Conservation (phyloP, 2,113 vertebrate genomes). For the Poeciliopsis retropinna region DNA sequence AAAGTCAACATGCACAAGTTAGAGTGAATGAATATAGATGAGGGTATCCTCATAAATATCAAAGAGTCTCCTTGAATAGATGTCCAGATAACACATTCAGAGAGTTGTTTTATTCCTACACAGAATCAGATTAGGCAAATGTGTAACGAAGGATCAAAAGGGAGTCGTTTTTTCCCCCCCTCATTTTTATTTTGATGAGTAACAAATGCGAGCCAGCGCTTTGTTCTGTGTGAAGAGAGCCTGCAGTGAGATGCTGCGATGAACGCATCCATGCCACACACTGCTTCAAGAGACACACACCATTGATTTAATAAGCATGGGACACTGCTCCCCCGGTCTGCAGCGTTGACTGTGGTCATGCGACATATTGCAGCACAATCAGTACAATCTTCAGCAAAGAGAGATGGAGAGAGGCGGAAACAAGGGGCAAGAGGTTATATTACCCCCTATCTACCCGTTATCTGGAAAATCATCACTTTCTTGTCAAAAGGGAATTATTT, state of each 20-base stretch:
- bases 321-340: slow-evolving; percentile 56
- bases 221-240: slow-evolving; percentile 62
- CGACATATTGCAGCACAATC: slow-evolving; percentile 77
- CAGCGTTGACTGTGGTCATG: slow-evolving; percentile 61
- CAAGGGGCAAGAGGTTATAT: slow-evolving; percentile 9
- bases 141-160: slow-evolving; percentile 66
- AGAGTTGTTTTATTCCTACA: slow-evolving; percentile 59
- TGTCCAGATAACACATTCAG: slow-evolving; percentile 58
- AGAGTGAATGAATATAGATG: slow-evolving; percentile 69
- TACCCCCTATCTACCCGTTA: slow-evolving; percentile 45
- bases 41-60: slow-evolving; percentile 76
- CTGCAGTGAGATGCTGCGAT: slow-evolving; percentile 43
- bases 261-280: slow-evolving; percentile 37
- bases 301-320: slow-evolving; percentile 64
- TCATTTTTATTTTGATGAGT: slow-evolving; percentile 38
- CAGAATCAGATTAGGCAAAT: slow-evolving; percentile 55
- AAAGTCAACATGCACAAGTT: slow-evolving; percentile 66
- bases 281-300: slow-evolving; percentile 38
- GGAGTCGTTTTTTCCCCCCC: not conserved
- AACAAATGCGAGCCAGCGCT: slow-evolving; percentile 52
- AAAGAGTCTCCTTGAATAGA: slow-evolving; percentile 73
- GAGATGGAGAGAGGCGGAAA: slow-evolving; percentile 26
- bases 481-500: slow-evolving; percentile 53
- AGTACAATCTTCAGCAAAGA: slow-evolving; percentile 55
- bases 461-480: slow-evolving; percentile 71